These are phyloP conservation scores for Acromyrmex charruanus DNA, from an alignment of 1,140 invertebrate species.

Conservation along the genomic window DNA sequence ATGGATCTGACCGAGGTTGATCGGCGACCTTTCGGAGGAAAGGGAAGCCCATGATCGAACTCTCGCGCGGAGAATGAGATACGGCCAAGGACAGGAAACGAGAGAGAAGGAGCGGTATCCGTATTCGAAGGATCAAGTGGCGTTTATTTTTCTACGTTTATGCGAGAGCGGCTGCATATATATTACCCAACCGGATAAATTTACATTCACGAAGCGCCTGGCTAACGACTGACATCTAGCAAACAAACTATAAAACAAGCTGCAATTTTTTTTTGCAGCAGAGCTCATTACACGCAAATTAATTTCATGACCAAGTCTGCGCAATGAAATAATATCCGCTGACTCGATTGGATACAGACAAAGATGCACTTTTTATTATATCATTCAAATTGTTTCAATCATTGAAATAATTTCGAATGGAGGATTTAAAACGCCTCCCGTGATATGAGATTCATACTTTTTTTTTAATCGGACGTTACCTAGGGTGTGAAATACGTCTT, in stretches of 20 bases:
- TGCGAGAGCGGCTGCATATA: neutral
- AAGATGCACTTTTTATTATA: conserved; percentile 3
- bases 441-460: neutral
- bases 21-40: conserved; percentile 38
- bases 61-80: conserved; percentile 18
- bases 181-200: conserved; percentile 38
- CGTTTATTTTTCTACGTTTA: neutral
- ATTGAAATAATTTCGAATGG: neutral
- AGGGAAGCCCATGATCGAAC: conserved; percentile 31
- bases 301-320: conserved; percentile 19
- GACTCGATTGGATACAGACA: neutral
- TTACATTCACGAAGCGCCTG: conserved; percentile 40
- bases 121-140: conserved; percentile 30
- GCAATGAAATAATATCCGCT: neutral
- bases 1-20: conserved; percentile 47
- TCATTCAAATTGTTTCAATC: neutral
- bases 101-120: conserved; percentile 24
- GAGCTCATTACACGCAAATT: conserved; percentile 25
- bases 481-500: neutral
- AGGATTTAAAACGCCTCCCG: neutral
- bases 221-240: conserved; percentile 26
- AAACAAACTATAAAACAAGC: conserved; percentile 40
- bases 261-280: neutral
- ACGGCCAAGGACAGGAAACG: conserved; percentile 50
- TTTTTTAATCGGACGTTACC: neutral